Evolutionary conservation across 2,888 invertebrate genomes (phyloP).

Genomic region (Tribolium freemani): DNA sequence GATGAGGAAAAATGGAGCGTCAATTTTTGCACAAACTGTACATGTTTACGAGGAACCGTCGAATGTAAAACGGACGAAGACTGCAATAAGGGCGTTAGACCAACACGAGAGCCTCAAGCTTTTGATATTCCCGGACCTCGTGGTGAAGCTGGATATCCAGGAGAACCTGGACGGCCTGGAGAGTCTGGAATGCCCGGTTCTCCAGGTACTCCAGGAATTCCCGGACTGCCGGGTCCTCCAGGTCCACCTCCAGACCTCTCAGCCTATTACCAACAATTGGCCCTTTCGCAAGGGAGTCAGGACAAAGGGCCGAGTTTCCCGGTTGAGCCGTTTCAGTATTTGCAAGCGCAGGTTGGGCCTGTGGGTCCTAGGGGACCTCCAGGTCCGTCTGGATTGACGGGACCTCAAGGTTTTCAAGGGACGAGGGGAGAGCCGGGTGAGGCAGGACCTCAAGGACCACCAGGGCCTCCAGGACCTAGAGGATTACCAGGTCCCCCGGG

Average conservation of each 20-base stretch:
- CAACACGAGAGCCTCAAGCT: constrained; percentile 50
- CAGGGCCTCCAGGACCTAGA: constrained; percentile 72
- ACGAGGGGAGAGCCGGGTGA: constrained; percentile 86
- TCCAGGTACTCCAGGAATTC: constrained; percentile 76
- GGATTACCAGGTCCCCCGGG: constrained; percentile 81
- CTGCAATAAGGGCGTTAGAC: constrained; percentile 66
- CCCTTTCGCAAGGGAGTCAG: constrained; percentile 76
- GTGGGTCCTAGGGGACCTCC: constrained; percentile 85
- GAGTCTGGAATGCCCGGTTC: constrained; percentile 74
- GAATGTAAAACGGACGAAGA: constrained; percentile 69
- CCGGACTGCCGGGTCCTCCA: constrained; percentile 75
- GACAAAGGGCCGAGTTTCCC: constrained; percentile 80
- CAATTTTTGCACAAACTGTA: constrained; percentile 81
- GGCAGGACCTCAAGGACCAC: constrained; percentile 77
- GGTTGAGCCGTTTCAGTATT: constrained; percentile 77
- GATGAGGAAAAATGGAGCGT: constrained; percentile 80
- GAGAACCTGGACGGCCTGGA: constrained; percentile 74
- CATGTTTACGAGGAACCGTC: constrained; percentile 77
- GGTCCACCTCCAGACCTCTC: constrained; percentile 82
- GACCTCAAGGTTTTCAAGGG: constrained; percentile 88
- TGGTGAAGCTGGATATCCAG: constrained; percentile 71
- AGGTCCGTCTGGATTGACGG: constrained; percentile 75
- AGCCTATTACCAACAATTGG: constrained; percentile 82
- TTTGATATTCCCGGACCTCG: constrained; percentile 61
- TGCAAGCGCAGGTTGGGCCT: constrained; percentile 85